Base-by-base conservation (phyloP, 1,140 invertebrate genomes). In the Lordiphosa clarofinis region DNA sequence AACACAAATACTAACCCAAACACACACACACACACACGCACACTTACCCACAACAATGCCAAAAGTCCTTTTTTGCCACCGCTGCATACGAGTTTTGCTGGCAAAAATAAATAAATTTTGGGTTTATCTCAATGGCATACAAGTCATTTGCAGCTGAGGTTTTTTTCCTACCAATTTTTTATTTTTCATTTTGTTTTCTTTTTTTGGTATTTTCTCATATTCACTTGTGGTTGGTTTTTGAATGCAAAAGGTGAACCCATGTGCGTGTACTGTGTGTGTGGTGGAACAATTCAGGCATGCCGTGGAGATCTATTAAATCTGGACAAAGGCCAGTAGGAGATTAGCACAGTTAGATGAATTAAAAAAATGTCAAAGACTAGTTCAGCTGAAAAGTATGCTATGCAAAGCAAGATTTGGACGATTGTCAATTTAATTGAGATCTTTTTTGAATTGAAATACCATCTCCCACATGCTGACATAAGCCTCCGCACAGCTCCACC, bases 71-170 rank as follows among this genome's bases (percentile, higher is more conserved):
- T 74, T 73, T 61, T 42, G 56, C 50, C 44, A 61, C 42, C 37
- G 59, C 56, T 69, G 48, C 64, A 69, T 67, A 65, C 66, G 61
- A 79, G 75, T 82, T 82, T 82, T 28, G 24, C 84, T 82, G 76
- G 78, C 54, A 82, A 82, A 82, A 82, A 82, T 82, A 82, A 82
- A 82, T 82, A 82, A 82, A 82, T 82, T 69, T 82, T 56, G 75
- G 76, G 78, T 73, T 82, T 82, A 82, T 82, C 76, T 82, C 76
- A 82, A 82, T 84, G 76, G 76, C 73, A 82, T 74, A 82, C 76
- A 82, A 84, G 76, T 82, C 78, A 82, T 82, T 82, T 82, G 76
- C 76, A 82, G 76, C 73, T 84, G 76, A 82, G 71, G 61, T 82
- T 84, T 84, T 84, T 81, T 82, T 79, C 60, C 33, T 59, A 28